Base-by-base conservation (phyloP, 2,113 vertebrate genomes). In the Ptychochromis oligacanthus region DNA sequence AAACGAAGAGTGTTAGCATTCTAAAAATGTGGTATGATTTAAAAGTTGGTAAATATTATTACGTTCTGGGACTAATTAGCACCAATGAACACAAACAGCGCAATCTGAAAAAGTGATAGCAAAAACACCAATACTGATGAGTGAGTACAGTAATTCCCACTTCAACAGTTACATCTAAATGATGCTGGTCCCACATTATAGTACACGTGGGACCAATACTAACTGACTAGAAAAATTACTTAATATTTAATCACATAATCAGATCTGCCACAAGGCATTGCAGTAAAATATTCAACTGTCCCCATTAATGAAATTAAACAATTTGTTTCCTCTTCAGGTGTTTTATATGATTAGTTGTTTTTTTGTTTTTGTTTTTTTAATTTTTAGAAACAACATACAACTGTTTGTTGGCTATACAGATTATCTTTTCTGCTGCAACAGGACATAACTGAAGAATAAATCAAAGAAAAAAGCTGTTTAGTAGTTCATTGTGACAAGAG, bases 1-100 rank as follows among this genome's bases (percentile, higher is more conserved):
- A 7, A 81, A 90, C 1, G 61, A 76, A 88, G 34, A 86, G 56
- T 3, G 70, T 75, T 60, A 62, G 43, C 6, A 31, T 38, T 36
- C 2, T 24, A 9, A 72, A 77, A 70, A 56, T 34, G 60, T 12
- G 31, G 28, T 5, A 34, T 17, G 5, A 81, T 59, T 79, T 28
- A 58, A 62, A 22, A 59, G 20, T 12, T 65, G 31, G 75, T 76
- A 43, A 82, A 49, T 65, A 75, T 81, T 65, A 72, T 52, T 43
- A n/a, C 65, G 36, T 36, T 72, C 24, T 72, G 43, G 65, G 65
- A 72, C 65, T 46, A 72, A 72, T 72, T 72, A 72, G 52, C 65
- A 72, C 24, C 65, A 52, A 15, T 52, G 26, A 72, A 52, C 65
- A 72, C 46, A 72, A 52, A 31, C 46, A 52, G 65, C 46, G 31